A percentile compares a stretch with the other conserved stretches of the same genome.
Conservation (phyloP, 2,113 vertebrate species). For the Hippocampus zosterae region DNA sequence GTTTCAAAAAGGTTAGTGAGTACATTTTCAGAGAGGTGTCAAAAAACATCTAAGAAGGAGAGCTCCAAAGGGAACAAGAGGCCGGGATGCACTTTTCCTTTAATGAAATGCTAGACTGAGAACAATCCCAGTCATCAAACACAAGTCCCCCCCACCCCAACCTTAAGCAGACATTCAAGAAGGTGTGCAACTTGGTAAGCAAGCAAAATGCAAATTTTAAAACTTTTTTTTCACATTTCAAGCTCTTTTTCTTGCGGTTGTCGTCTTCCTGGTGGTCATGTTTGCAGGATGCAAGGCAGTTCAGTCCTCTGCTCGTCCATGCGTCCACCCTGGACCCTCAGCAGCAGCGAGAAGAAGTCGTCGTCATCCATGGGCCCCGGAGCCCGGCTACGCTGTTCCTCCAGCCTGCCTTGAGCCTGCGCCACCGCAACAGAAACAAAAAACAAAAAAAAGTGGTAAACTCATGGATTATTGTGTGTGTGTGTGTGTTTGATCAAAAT, state of each 20-base stretch:
- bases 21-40: too few relatives aligned
- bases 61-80: too few relatives aligned
- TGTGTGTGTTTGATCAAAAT: too few relatives aligned
- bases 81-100: background rate
- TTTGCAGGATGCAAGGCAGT: conserved; percentile 60
- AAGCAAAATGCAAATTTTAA: background rate
- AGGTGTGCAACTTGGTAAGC: conserved; percentile 1
- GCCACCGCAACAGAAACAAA: background rate
- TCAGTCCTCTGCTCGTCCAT: conserved; percentile 82
- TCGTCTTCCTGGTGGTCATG: conserved; percentile 36
- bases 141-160: background rate
- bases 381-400: conserved; percentile 82
- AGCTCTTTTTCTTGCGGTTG: conserved; percentile 20
- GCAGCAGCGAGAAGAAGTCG: conserved; percentile 84
- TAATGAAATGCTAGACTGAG: background rate
- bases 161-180: conserved; percentile 16
- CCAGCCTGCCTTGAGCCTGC: conserved; percentile 79
- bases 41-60: too few relatives aligned
- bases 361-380: conserved; percentile 83
- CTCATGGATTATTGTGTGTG: too few relatives aligned
- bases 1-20: too few relatives aligned
- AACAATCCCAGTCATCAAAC: background rate
- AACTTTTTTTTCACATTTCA: conserved; percentile 9
- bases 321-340: conserved; percentile 81
- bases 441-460: too few relatives aligned